Conservation (phyloP, 2,113 vertebrate genomes). For the Ictalurus furcatus region DNA sequence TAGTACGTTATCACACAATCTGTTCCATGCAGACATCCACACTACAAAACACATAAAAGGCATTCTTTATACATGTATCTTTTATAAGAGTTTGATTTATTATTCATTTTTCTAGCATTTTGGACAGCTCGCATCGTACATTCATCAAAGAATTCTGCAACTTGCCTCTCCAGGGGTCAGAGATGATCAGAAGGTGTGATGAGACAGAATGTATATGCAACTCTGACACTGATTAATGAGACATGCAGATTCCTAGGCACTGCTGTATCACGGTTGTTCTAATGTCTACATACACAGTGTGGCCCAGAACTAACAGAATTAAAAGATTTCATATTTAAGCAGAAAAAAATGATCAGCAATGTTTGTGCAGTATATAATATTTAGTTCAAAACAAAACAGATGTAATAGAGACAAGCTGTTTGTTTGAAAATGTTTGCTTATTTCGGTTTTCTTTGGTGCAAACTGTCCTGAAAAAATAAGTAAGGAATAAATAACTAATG, state of each 20-base stretch:
- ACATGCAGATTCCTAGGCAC: conserved; percentile 31
- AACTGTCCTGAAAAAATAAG: background rate
- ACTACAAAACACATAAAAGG: conserved; percentile 27
- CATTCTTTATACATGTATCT: conserved; percentile 37
- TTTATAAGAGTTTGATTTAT: conserved; percentile 48
- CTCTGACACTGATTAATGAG: conserved; percentile 32
- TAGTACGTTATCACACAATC: background rate
- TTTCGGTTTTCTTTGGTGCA: background rate
- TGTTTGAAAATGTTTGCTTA: background rate
- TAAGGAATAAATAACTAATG: background rate
- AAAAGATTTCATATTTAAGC: background rate
- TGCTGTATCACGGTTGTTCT: background rate
- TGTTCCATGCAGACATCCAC: conserved; percentile 10
- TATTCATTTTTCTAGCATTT: conserved; percentile 40
- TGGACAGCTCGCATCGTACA: conserved; percentile 32
- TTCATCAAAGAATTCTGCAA: conserved; percentile 43
- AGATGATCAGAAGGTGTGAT: conserved; percentile 32
- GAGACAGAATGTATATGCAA: conserved; percentile 16
- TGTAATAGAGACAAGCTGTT: background rate
- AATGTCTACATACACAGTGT: background rate
- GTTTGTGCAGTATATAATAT: background rate
- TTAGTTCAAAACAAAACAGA: background rate
- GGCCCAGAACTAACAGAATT: background rate
- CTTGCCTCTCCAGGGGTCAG: conserved; percentile 24
- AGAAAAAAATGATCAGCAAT: background rate